Conservation (phyloP, 2,888 invertebrate species). For the Caenorhabditis angaria region DNA sequence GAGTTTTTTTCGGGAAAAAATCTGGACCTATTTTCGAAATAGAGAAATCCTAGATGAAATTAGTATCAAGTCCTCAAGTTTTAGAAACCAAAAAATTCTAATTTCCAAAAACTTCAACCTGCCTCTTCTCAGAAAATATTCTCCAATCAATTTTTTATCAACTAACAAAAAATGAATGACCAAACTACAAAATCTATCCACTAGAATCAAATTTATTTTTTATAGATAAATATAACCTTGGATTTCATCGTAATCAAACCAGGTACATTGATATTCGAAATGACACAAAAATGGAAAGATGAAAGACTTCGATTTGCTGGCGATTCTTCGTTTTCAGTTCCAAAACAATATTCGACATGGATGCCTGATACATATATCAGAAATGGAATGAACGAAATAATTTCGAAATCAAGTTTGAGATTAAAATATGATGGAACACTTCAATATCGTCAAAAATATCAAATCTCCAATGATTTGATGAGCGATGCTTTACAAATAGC, state of each 20-base stretch:
- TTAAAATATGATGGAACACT: constrained; percentile 33
- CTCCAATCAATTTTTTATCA: no score
- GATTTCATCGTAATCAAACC: constrained; percentile 17
- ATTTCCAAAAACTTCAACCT: no score
- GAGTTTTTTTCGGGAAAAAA: neutral
- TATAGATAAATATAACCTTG: constrained; percentile 19
- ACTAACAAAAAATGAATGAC: no score
- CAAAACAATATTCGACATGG: constrained; percentile 30
- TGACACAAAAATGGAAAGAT: constrained; percentile 32
- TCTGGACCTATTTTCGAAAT: neutral
- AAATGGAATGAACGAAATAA: constrained; percentile 14
- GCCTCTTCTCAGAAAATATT: no score
- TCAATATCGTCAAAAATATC: constrained; percentile 21
- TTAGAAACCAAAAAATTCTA: no score
- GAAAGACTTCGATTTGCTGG: constrained; percentile 35
- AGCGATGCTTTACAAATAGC: neutral
- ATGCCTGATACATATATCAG: constrained; percentile 34
- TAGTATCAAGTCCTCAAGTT: no score
- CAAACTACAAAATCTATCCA: no score
- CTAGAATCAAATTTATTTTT: no score
- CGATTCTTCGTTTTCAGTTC: constrained; percentile 16
- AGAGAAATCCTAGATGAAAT: neutral
- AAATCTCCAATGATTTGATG: constrained; percentile 10
- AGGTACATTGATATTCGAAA: constrained; percentile 18
- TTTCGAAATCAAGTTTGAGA: constrained; percentile 21